Base-by-base conservation (phyloP, 2,888 invertebrate genomes). In the Caenorhabditis auriculariae region DNA sequence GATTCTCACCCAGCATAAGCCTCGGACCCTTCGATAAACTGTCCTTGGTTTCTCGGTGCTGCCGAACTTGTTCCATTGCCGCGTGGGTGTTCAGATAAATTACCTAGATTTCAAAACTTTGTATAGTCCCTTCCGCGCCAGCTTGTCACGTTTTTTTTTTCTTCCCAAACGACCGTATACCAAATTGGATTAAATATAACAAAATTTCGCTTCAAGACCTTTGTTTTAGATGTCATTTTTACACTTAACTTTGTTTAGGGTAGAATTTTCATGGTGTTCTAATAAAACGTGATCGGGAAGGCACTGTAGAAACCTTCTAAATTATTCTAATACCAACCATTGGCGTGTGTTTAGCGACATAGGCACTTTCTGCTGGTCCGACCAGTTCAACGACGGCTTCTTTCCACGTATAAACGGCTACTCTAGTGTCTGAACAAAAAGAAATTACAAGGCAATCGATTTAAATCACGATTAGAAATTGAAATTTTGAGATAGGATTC, bases 61-160 rank as follows among this genome's bases (percentile, higher is more conserved):
- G 86, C 64, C 96, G 85, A 84, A 93, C 87, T 74, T 91, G 89
- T 82, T 98, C 96, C 65, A 98, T 85, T 0, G 92, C 93, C 9
- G 91, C 91, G 83, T 98, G 96, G 19, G 91, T 91, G 83, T 98
- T 98, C 3, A 94, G 85, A 82, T 98, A 98, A 68, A 93, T 88
- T 15, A 77, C 60, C 75, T 77, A 48, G 5, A 45, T 12, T 32
- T 32, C n/a, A 32, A 32, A 9, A n/a, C n/a, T n/a, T n/a, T n/a
- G n/a, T n/a, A n/a, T n/a, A n/a, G n/a, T n/a, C n/a, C n/a, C n/a
- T n/a, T n/a, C n/a, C n/a, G n/a, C n/a, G n/a, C n/a, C n/a, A n/a
- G n/a, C n/a, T n/a, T n/a, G n/a, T n/a, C n/a, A n/a, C n/a, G n/a
- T n/a, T n/a, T n/a, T n/a, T n/a, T n/a, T n/a, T n/a, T n/a, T n/a